Conservation (phyloP, 2,113 vertebrate species). For the Ammodytes dubius region DNA sequence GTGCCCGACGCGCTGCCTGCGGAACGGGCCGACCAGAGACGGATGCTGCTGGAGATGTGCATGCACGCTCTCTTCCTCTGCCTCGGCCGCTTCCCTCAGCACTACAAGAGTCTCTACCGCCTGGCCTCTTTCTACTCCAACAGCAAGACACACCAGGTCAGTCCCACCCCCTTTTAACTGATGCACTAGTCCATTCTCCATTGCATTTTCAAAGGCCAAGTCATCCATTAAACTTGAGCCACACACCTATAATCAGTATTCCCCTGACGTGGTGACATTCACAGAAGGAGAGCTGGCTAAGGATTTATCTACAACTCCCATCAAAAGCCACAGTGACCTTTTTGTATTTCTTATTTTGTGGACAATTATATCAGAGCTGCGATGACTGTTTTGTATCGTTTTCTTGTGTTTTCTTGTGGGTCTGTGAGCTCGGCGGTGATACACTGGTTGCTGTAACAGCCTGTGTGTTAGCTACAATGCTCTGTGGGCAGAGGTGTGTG, state of each 20-base stretch:
- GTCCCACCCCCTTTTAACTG: constrained; percentile 39
- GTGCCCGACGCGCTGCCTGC: constrained; percentile 89
- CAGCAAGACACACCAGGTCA: constrained; percentile 94
- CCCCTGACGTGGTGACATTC: constrained; percentile 37
- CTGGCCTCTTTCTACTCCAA: constrained; percentile 93
- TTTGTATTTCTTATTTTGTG: neutral
- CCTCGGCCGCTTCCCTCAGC: constrained; percentile 96
- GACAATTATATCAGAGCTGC: neutral
- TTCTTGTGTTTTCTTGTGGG: constrained; percentile 10
- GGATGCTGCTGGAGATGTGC: constrained; percentile 93
- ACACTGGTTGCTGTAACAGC: constrained; percentile 69
- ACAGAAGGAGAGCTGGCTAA: constrained; percentile 15
- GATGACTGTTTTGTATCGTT: neutral
- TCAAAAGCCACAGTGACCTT: neutral
- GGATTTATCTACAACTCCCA: neutral
- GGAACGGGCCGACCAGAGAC: constrained; percentile 88
- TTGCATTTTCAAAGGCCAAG: constrained; percentile 16
- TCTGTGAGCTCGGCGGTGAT: constrained; percentile 54
- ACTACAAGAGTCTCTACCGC: constrained; percentile 98
- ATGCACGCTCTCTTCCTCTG: constrained; percentile 91
- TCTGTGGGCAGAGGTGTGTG: constrained; percentile 78
- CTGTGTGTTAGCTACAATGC: constrained; percentile 63
- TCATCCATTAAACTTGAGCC: constrained; percentile 22
- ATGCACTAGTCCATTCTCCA: neutral
- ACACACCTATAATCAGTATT: constrained; percentile 37